Percentiles rank a stretch among this genome's conserved stretches.
Conservation (phyloP, 2,888 invertebrate genomes). For the Noctua comes region DNA sequence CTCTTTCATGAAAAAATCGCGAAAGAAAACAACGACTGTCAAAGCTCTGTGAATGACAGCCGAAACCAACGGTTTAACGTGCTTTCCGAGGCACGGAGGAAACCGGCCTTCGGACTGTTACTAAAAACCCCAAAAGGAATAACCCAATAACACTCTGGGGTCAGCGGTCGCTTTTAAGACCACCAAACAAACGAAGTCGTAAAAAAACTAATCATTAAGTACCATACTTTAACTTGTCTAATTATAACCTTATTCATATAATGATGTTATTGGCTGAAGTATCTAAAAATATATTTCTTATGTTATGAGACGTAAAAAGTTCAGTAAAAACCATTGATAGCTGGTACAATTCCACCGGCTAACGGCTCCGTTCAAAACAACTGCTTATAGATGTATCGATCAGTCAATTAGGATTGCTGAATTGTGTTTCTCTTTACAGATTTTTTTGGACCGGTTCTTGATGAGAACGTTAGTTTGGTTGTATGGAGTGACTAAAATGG, state of each 20-base stretch:
- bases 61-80: no score
- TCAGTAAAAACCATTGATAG: conserved; percentile 6
- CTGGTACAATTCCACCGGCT: conserved; percentile 17
- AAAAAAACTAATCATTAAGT: background rate
- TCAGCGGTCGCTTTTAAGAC: background rate
- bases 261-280: conserved; percentile 1
- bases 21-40: no score
- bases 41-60: no score
- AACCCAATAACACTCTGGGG: background rate
- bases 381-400: no score
- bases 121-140: background rate
- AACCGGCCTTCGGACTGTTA: no score
- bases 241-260: background rate
- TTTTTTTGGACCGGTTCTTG: background rate
- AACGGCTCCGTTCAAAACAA: background rate
- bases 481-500: no score
- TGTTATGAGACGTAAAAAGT: conserved; percentile 5
- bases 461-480: no score
- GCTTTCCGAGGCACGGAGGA: no score
- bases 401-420: background rate
- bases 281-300: conserved; percentile 1
- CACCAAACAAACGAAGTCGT: background rate
- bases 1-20: no score
- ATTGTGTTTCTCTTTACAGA: background rate
- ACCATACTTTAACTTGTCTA: background rate